Percentiles rank a stretch among this genome's conserved stretches.
Evolutionary conservation across 2,113 vertebrate species (phyloP).

Genomic region (Syngnathus typhle): DNA sequence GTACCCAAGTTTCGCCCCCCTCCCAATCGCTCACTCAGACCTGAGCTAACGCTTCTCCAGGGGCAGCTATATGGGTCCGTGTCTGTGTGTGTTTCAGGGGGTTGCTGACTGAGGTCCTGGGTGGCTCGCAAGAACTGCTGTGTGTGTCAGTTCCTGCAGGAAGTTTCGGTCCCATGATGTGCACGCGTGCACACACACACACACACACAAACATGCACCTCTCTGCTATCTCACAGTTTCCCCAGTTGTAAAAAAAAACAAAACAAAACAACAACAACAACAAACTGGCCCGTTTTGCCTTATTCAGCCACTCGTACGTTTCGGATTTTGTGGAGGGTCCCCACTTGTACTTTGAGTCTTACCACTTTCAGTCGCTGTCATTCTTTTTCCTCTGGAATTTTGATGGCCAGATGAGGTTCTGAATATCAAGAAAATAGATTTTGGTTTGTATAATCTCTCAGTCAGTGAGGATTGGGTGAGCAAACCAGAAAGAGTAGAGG

Average conservation of each 20-base stretch:
- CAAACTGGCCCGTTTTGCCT: slow-evolving; percentile 51
- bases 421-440: slow-evolving; percentile 7
- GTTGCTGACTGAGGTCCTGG: slow-evolving; percentile 74
- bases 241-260: slow-evolving; percentile 25
- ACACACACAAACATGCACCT: slow-evolving; percentile 15
- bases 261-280: background rate
- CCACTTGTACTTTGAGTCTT: slow-evolving; percentile 10
- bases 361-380: slow-evolving; percentile 19
- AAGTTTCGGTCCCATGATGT: slow-evolving; percentile 63
- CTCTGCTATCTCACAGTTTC: slow-evolving; percentile 23
- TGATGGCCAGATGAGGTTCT: slow-evolving; percentile 20
- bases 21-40: slow-evolving; percentile 29
- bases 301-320: slow-evolving; percentile 54
- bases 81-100: slow-evolving; percentile 45
- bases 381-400: slow-evolving; percentile 4
- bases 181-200: slow-evolving; percentile 33
- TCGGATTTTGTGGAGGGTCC: slow-evolving; percentile 22
- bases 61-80: slow-evolving; percentile 28
- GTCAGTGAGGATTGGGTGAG: slow-evolving; percentile 38
- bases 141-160: slow-evolving; percentile 73
- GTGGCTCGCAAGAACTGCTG: slow-evolving; percentile 72
- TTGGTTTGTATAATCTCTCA: slow-evolving; percentile 55
- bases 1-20: slow-evolving; percentile 36
- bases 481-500: slow-evolving; percentile 5
- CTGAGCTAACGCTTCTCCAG: slow-evolving; percentile 54